Percentiles rank a stretch among this genome's conserved stretches.
Evolutionary conservation across 2,888 invertebrate genomes (phyloP).

Genomic region (Drosophila melanocephala): DNA sequence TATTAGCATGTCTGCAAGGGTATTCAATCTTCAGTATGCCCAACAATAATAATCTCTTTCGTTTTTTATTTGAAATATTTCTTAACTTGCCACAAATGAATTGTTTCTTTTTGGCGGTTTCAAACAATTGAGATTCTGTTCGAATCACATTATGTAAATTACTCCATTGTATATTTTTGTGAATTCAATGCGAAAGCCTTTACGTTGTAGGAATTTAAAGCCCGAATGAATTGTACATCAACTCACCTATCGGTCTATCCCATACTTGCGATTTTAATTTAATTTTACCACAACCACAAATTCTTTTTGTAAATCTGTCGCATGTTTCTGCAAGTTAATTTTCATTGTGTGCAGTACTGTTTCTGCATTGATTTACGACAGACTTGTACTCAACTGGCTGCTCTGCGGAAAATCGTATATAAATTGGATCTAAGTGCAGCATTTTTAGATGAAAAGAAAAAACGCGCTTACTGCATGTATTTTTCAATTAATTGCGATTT

Average conservation of each 20-base stretch:
- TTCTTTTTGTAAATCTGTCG: slow-evolving; percentile 4
- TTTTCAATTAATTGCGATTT: slow-evolving; percentile 23
- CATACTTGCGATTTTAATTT: slow-evolving; percentile 24
- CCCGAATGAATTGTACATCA: not conserved
- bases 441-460: slow-evolving; percentile 1
- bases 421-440: slow-evolving; percentile 24
- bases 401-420: slow-evolving; percentile 11
- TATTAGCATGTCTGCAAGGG: not conserved
- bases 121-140: not conserved
- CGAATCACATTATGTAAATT: slow-evolving; percentile 9
- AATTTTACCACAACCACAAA: slow-evolving; percentile 2
- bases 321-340: not conserved
- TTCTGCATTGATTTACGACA: not conserved
- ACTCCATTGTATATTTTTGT: not conserved
- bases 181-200: not conserved
- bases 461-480: not conserved
- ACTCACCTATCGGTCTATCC: not conserved
- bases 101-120: too few relatives aligned
- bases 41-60: not conserved
- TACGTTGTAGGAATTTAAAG: not conserved
- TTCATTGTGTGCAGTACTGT: not conserved
- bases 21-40: not conserved
- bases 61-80: not conserved
- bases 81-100: not conserved
- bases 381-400: slow-evolving; percentile 11